These are phyloP conservation scores for Mercenaria mercenaria DNA, from an alignment of 1,140 invertebrate genomes.

Conservation along the genomic window DNA sequence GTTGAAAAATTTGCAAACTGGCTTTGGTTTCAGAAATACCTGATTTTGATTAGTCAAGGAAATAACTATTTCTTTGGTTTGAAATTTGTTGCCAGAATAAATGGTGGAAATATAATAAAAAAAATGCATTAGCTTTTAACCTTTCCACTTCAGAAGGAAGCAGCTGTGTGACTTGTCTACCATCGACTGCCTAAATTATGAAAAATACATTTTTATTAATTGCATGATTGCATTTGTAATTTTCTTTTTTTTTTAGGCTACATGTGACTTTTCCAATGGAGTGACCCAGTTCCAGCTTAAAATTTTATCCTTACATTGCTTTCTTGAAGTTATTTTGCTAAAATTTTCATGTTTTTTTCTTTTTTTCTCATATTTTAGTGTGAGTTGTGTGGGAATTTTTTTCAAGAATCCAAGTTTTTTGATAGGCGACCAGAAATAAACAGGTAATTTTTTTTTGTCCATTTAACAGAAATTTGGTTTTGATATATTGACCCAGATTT, in stretches of 20 bases:
- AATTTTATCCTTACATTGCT: neutral
- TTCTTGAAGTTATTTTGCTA: neutral
- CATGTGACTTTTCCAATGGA: neutral
- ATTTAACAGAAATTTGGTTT: neutral
- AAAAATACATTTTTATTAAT: neutral
- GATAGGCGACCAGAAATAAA: neutral
- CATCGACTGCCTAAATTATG: no score
- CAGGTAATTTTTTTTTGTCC: conserved; percentile 40
- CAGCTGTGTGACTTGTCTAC: no score
- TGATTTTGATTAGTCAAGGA: no score
- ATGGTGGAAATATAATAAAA: no score
- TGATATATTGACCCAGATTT: no score
- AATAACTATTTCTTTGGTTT: no score
- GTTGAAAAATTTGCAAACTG: no score
- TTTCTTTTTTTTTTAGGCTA: neutral
- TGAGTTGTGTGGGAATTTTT: conserved; percentile 19
- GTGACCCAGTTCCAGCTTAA: neutral
- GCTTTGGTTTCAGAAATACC: no score
- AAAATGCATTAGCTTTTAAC: no score
- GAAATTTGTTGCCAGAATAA: no score
- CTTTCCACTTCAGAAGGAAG: no score
- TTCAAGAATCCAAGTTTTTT: conserved; percentile 47
- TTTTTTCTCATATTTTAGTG: conserved; percentile 34
- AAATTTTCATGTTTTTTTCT: conserved; percentile 14
- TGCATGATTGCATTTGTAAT: neutral